Percentiles rank a stretch among this genome's conserved stretches.
phyloP scores from a whole-genome alignment of 2,888 invertebrate species.

The Hypomecis atomaria region DNA sequence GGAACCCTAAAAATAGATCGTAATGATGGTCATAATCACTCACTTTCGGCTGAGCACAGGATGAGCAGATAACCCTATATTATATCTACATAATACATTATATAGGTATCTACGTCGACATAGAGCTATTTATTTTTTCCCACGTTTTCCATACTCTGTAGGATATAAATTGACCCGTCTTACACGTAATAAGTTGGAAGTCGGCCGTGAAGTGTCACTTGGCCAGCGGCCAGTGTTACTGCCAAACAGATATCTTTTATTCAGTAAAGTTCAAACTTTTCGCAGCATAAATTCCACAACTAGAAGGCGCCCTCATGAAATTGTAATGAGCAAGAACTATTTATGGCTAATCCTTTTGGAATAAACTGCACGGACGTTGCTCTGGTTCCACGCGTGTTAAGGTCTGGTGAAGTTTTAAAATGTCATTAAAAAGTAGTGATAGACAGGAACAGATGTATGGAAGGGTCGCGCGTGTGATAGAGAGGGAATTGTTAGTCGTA shows the following conservation, averaged over 20 bases:
- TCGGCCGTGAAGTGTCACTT: constrained; percentile 67
- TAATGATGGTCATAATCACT: no score
- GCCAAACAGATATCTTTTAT: constrained; percentile 82
- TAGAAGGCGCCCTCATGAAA: constrained; percentile 79
- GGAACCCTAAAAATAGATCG: no score
- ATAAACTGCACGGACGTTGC: constrained; percentile 70
- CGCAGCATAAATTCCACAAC: constrained; percentile 77
- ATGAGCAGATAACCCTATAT: no score
- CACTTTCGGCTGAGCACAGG: no score
- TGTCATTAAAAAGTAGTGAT: constrained; percentile 61
- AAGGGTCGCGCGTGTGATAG: constrained; percentile 50
- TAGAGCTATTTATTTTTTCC: background rate
- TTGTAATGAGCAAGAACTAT: constrained; percentile 81
- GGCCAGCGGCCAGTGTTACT: constrained; percentile 71
- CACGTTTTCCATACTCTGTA: constrained; percentile 11
- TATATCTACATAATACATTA: no score
- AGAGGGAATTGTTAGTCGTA: constrained; percentile 52
- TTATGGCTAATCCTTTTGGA: constrained; percentile 82
- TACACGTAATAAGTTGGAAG: constrained; percentile 54
- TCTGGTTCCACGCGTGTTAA: constrained; percentile 65
- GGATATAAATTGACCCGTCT: constrained; percentile 56
- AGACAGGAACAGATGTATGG: constrained; percentile 47
- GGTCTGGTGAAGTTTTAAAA: constrained; percentile 57
- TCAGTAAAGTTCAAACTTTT: constrained; percentile 82
- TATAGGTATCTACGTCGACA: no score